Evolutionary conservation across 2,797 vertebrate species (phyloP).

Genomic region (Microctenopoma steveboyesi): DNA sequence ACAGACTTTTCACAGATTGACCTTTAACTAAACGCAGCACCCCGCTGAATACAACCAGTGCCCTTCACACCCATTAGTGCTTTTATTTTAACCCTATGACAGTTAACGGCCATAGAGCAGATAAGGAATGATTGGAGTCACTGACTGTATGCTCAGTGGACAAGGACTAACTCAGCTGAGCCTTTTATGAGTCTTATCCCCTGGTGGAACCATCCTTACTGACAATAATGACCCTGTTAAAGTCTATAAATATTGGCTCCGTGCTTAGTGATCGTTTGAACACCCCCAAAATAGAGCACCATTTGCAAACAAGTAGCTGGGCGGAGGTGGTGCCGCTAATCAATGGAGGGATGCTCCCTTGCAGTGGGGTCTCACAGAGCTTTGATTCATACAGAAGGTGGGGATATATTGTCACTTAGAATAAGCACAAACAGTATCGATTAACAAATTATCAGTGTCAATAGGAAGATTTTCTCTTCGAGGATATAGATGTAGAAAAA

Average conservation of each 20-base stretch:
- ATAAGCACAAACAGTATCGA: slow-evolving; percentile 71
- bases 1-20: slow-evolving; percentile 63
- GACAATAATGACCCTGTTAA: slow-evolving; percentile 82
- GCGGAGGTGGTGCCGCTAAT: slow-evolving; percentile 70
- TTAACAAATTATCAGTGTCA: slow-evolving; percentile 61
- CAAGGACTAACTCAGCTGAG: slow-evolving; percentile 65
- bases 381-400: slow-evolving; percentile 52
- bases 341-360: slow-evolving; percentile 71
- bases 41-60: slow-evolving; percentile 53
- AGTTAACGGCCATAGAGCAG: slow-evolving; percentile 80
- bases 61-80: slow-evolving; percentile 69
- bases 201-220: slow-evolving; percentile 64
- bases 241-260: slow-evolving; percentile 82
- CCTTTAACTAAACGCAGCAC: slow-evolving; percentile 67
- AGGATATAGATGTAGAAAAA: slow-evolving; percentile 8
- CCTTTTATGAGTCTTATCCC: slow-evolving; percentile 73
- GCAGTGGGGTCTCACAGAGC: slow-evolving; percentile 49
- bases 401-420: slow-evolving; percentile 57
- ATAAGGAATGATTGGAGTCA: slow-evolving; percentile 81
- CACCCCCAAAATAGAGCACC: slow-evolving; percentile 62
- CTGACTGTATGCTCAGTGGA: slow-evolving; percentile 74
- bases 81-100: slow-evolving; percentile 78
- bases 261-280: slow-evolving; percentile 73
- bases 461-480: slow-evolving; percentile 50
- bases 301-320: slow-evolving; percentile 74